Evolutionary conservation across 2,888 invertebrate species (phyloP).

Genomic region (Polyommatus icarus): DNA sequence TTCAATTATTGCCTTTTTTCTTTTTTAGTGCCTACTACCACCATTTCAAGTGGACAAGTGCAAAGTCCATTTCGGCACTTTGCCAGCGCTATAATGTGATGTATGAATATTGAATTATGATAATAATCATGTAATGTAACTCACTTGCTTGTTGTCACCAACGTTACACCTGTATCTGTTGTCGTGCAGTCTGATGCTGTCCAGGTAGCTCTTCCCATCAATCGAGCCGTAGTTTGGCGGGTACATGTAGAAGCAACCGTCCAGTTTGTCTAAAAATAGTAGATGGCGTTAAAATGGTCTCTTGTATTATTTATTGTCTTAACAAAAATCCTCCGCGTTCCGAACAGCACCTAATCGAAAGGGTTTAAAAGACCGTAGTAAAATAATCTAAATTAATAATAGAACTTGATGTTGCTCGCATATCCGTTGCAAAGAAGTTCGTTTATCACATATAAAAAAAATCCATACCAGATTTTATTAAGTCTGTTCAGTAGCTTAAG

Average conservation of each 20-base stretch:
- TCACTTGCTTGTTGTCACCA: conserved; percentile 45
- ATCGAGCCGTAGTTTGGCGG: conserved; percentile 77
- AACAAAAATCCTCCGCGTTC: neutral
- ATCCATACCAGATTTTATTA: too few relatives aligned
- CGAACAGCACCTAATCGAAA: too few relatives aligned
- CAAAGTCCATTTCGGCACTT: too few relatives aligned
- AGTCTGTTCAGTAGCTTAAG: too few relatives aligned
- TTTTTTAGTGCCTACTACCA: too few relatives aligned
- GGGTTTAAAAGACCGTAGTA: neutral
- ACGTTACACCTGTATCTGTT: conserved; percentile 68
- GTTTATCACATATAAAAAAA: too few relatives aligned
- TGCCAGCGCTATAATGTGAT: too few relatives aligned
- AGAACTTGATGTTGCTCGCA: neutral
- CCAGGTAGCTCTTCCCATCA: conserved; percentile 71
- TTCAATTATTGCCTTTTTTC: too few relatives aligned
- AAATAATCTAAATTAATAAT: neutral
- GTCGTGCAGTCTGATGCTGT: conserved; percentile 64
- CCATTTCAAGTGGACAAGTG: too few relatives aligned
- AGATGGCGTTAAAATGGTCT: neutral
- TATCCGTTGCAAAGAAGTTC: neutral
- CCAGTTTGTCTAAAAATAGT: conserved; percentile 55
- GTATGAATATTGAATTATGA: too few relatives aligned
- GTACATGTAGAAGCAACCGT: conserved; percentile 70
- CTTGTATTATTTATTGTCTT: neutral
- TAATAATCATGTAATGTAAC: neutral